Percentiles rank a stretch among this genome's conserved stretches.
Evolutionary conservation across 2,888 invertebrate genomes (phyloP).

Genomic region (Rhorus exstirpatorius): DNA sequence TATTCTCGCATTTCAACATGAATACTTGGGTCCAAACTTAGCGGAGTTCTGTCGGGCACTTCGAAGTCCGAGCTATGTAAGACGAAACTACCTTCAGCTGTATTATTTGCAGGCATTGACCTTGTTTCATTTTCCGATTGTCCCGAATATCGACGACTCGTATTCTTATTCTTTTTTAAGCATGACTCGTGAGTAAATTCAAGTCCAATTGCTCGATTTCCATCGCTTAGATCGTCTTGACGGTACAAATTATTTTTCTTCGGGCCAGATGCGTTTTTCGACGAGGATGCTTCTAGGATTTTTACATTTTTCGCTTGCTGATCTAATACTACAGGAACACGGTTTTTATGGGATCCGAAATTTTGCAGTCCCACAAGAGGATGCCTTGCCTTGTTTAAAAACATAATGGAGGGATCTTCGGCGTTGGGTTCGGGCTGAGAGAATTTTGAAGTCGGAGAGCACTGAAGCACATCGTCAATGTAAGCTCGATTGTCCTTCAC

Average conservation of each 20-base stretch:
- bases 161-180: not conserved
- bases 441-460: not conserved
- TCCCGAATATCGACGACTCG: not conserved
- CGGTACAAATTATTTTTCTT: not conserved
- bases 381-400: constrained; percentile 13
- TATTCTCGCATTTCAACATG: constrained; percentile 87
- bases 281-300: not conserved
- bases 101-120: constrained; percentile 31
- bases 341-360: not conserved
- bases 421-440: not conserved
- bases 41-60: constrained; percentile 81
- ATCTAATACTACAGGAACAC: not conserved
- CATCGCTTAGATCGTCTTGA: not conserved
- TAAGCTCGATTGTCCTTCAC: not conserved
- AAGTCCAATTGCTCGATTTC: not conserved
- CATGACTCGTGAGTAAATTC: not conserved
- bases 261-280: not conserved
- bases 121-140: not conserved
- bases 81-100: constrained; percentile 65
- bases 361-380: constrained; percentile 12
- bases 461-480: not conserved
- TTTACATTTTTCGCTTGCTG: not conserved
- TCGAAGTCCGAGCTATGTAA: constrained; percentile 77
- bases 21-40: constrained; percentile 87
- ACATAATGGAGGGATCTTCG: constrained; percentile 2